These are phyloP conservation scores for Aphelinus atriplicis DNA, from an alignment of 1,140 invertebrate genomes.

Conservation along the genomic window DNA sequence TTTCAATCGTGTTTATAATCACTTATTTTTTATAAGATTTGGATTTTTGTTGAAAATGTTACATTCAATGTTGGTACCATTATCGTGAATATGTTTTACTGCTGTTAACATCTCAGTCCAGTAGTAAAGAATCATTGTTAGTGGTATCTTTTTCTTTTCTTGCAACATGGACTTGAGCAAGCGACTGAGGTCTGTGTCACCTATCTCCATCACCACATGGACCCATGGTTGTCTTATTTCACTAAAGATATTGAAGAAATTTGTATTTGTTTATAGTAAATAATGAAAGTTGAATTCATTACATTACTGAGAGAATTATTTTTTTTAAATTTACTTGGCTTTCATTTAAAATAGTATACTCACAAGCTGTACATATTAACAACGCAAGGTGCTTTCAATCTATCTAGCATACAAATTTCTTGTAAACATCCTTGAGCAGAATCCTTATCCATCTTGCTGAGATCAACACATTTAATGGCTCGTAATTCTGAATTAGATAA, in stretches of 20 bases:
- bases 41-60: slow-evolving; percentile 6
- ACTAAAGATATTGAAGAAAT: slow-evolving; percentile 63
- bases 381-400: slow-evolving; percentile 85
- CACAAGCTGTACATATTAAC: slow-evolving; percentile 91
- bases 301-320: slow-evolving; percentile 23
- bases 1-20: not conserved
- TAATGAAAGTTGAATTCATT: slow-evolving; percentile 13
- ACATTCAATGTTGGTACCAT: slow-evolving; percentile 69
- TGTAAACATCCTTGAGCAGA: slow-evolving; percentile 85
- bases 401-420: slow-evolving; percentile 87
- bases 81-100: slow-evolving; percentile 89
- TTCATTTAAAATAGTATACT: slow-evolving; percentile 59
- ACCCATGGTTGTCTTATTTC: slow-evolving; percentile 72
- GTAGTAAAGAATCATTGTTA: slow-evolving; percentile 85
- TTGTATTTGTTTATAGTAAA: slow-evolving; percentile 14
- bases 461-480: slow-evolving; percentile 71
- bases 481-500: slow-evolving; percentile 62
- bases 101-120: slow-evolving; percentile 94
- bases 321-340: not conserved
- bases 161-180: slow-evolving; percentile 74
- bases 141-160: slow-evolving; percentile 70
- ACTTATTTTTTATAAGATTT: slow-evolving; percentile 14
- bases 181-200: slow-evolving; percentile 87
- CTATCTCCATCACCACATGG: slow-evolving; percentile 91
- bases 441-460: slow-evolving; percentile 70